Base-by-base conservation (phyloP, 2,888 invertebrate species). In the Aelia acuminata region DNA sequence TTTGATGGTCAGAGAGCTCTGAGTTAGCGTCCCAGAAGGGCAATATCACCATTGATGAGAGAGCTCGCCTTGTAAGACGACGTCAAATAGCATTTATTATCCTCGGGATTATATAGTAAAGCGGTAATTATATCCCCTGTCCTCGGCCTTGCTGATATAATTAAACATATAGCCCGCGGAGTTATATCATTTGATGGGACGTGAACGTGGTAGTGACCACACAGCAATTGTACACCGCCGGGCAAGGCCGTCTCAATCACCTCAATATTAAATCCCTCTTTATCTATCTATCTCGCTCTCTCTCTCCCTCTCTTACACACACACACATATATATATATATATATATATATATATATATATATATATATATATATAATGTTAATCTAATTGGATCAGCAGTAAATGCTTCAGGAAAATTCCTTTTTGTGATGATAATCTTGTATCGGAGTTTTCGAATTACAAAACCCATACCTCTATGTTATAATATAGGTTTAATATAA, bases 81-180 rank as follows among this genome's bases (percentile, higher is more conserved):
- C 80, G 80, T 80, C 43, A 80, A 80, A 80, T 80, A 80, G 35
- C 80, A 80, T 80, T 80, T 80, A 80, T 80, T 80, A 80, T 80
- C 80, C 11, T 11, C 3, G 11, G 5, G 43, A 80, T 47, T 80
- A 80, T 80, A 80, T 80, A 80, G 4, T 80, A 43, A 47, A 80
- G 80, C 43, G 80, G 43, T 80, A 80, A 80, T 80, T 80, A 80
- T 80, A 80, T 80, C 80, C 13, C 5, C 18, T 70, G 63, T 26
- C 63, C 35, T 80, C 80, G 80, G 43, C 80, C 80, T 80, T 80
- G 80, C 22, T 22, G 80, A 47, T 80, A 80, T 80, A 80, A 80
- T 80, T 80, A 80, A 80, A 80, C 80, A 80, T 80, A 80, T 80
- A 80, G 31, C 80, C 80, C 10, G 80, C 22, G 80, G 80, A 80